These are phyloP conservation scores for Delphinapterus leucas DNA, from an alignment of 2,113 vertebrate species.

Conservation along the genomic window DNA sequence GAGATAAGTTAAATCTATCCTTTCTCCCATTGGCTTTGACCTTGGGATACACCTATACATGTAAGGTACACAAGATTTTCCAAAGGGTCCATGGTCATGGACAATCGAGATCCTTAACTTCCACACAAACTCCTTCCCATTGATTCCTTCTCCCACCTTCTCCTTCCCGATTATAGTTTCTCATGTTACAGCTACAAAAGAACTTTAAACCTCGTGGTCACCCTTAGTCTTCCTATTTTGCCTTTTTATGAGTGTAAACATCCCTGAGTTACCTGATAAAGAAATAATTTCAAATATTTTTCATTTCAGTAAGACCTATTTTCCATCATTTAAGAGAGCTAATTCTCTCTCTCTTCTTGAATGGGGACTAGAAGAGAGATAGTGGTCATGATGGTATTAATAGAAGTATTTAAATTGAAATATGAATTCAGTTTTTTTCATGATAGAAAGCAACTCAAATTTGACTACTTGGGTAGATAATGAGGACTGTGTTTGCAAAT, in stretches of 20 bases:
- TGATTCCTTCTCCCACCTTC: background rate
- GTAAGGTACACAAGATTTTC: background rate
- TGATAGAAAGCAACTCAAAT: background rate
- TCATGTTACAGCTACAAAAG: background rate
- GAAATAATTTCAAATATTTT: background rate
- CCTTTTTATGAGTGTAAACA: background rate
- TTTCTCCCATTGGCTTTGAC: background rate
- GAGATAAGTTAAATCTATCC: background rate
- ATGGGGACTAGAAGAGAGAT: background rate
- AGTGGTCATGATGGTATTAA: background rate
- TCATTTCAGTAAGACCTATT: background rate
- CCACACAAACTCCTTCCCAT: background rate
- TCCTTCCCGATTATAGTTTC: background rate
- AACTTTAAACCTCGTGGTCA: background rate
- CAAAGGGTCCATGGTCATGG: too few relatives aligned
- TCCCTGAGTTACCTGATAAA: background rate
- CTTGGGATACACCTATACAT: background rate
- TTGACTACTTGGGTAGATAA: background rate
- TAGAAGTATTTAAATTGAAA: background rate
- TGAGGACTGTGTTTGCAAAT: background rate
- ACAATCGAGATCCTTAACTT: background rate
- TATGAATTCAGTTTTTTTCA: background rate
- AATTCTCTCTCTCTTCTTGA: background rate
- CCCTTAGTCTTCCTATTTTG: background rate
- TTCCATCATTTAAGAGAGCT: background rate